Conservation (phyloP, 1,140 invertebrate species). For the Drosophila orena region DNA sequence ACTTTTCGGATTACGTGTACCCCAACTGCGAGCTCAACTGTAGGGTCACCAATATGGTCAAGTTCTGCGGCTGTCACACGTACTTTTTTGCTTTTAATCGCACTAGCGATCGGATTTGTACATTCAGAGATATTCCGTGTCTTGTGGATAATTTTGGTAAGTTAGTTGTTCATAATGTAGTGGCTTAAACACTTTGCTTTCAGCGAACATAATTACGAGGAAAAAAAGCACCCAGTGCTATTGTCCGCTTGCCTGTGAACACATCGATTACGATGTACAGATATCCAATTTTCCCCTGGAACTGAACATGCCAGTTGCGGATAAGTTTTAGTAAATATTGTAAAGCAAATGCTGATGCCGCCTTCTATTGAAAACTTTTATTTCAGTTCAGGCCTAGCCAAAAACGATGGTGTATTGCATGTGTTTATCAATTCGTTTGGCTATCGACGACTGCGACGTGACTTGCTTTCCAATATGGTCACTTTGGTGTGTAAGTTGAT, state of each 20-base stretch:
- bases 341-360: too few species aligned
- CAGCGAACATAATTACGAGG: constrained; percentile 68
- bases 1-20: constrained; percentile 65
- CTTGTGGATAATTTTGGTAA: constrained; percentile 74
- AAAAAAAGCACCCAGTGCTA: constrained; percentile 56
- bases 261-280: constrained; percentile 71
- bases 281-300: constrained; percentile 46
- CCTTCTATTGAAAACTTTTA: too few species aligned
- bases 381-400: constrained; percentile 48
- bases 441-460: constrained; percentile 68
- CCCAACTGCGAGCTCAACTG: constrained; percentile 79
- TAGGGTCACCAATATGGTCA: constrained; percentile 64
- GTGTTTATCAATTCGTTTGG: constrained; percentile 72
- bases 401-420: constrained; percentile 66
- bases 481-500: constrained; percentile 70
- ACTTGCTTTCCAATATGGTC: constrained; percentile 76
- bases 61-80: constrained; percentile 66
- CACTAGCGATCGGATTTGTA: constrained; percentile 62
- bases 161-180: neutral
- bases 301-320: constrained; percentile 60
- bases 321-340: constrained; percentile 70
- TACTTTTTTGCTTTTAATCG: constrained; percentile 76
- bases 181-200: neutral
- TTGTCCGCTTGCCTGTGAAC: constrained; percentile 72
- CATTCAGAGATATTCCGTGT: constrained; percentile 75